Conservation (phyloP, 2,113 vertebrate genomes). For the Nyctereutes procyonoides region DNA sequence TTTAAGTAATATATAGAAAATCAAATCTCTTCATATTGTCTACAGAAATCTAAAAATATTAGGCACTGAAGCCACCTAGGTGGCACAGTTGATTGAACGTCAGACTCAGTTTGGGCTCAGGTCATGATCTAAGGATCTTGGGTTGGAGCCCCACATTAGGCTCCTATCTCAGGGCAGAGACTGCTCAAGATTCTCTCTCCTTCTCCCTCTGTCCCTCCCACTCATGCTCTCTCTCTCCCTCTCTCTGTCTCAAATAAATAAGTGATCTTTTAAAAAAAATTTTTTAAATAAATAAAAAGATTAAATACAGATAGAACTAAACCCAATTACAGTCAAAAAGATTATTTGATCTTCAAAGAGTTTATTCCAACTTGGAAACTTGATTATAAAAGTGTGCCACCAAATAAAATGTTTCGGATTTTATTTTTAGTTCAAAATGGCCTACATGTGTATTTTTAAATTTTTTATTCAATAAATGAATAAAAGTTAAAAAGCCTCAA, state of each 20-base stretch:
- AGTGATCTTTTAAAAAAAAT: background rate
- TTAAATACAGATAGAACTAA: background rate
- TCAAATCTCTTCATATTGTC: background rate
- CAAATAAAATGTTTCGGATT: background rate
- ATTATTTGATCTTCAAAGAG: background rate
- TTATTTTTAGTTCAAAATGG: background rate
- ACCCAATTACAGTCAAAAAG: background rate
- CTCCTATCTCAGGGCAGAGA: background rate
- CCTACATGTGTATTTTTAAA: background rate
- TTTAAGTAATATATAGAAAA: constrained; percentile 25
- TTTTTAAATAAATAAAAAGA: background rate
- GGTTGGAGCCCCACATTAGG: too few relatives aligned
- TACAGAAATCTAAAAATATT: background rate
- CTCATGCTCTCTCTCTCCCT: background rate
- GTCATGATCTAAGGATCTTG: background rate
- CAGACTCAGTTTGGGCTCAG: background rate
- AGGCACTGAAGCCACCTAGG: background rate
- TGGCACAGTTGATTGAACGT: background rate
- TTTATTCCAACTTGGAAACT: constrained; percentile 40
- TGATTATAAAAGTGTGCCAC: constrained; percentile 12
- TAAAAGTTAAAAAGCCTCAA: background rate
- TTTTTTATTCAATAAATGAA: background rate
- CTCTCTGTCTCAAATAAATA: background rate
- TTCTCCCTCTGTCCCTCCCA: background rate
- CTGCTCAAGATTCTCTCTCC: background rate